Evolutionary conservation across 2,888 invertebrate species (phyloP).

Genomic region (Trachelus tabidus): DNA sequence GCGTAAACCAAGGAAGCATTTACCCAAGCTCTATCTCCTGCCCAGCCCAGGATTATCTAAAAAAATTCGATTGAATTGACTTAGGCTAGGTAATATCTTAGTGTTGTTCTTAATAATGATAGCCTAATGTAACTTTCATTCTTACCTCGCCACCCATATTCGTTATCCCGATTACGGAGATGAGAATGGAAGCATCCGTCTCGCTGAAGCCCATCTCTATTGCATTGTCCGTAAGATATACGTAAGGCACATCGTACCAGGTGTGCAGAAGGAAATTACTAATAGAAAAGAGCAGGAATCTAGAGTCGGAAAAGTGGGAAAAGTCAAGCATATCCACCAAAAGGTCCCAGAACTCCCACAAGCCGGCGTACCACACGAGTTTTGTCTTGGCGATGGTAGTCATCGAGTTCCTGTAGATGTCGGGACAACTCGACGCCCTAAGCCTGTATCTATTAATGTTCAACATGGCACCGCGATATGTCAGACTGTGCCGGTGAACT

Average conservation of each 20-base stretch:
- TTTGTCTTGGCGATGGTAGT: conserved; percentile 86
- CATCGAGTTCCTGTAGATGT: conserved; percentile 89
- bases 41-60: conserved; percentile 86
- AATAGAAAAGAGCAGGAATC: conserved; percentile 82
- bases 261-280: conserved; percentile 92
- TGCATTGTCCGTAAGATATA: conserved; percentile 87
- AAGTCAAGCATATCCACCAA: conserved; percentile 83
- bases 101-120: not conserved
- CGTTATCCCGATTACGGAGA: conserved; percentile 87
- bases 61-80: conserved; percentile 29
- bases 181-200: conserved; percentile 81
- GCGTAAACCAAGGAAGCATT: conserved; percentile 86
- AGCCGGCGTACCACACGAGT: conserved; percentile 78
- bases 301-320: conserved; percentile 80
- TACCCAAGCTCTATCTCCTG: conserved; percentile 84
- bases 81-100: not conserved
- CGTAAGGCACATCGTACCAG: conserved; percentile 94
- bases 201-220: conserved; percentile 78
- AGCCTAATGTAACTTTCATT: conserved; percentile 14
- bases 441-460: conserved; percentile 84
- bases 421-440: conserved; percentile 89
- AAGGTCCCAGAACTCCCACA: conserved; percentile 83
- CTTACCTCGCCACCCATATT: conserved; percentile 91
- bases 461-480: conserved; percentile 87
- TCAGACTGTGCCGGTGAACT: conserved; percentile 81